Conservation (phyloP, 2,113 vertebrate species). For the Acrocephalus kingi region DNA sequence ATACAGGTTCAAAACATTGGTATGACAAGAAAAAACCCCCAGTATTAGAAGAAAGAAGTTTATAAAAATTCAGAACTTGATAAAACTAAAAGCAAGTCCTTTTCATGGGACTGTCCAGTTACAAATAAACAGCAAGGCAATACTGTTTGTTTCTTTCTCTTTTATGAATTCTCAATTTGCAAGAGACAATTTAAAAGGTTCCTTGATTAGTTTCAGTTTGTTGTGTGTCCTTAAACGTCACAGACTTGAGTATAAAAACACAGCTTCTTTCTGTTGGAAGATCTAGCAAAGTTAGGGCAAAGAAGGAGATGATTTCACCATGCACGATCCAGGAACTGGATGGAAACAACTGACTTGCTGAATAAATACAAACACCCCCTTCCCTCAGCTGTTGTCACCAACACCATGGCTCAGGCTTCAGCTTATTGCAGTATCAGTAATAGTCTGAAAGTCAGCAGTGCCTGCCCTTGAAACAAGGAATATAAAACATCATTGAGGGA, state of each 20-base stretch:
- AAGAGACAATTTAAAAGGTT: not conserved
- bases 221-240: not conserved
- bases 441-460: not conserved
- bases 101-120: not conserved
- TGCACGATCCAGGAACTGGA: not conserved
- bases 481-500: not conserved
- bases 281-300: not conserved
- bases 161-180: not conserved
- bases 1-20: not conserved
- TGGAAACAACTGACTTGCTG: not conserved
- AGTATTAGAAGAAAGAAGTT: not conserved
- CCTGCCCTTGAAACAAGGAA: not conserved
- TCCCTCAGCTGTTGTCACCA: not conserved
- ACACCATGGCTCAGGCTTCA: not conserved
- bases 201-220: not conserved
- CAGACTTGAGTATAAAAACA: not conserved
- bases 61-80: slow-evolving; percentile 2
- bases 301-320: not conserved
- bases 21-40: not conserved
- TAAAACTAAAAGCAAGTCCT: slow-evolving; percentile 14
- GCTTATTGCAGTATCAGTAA: not conserved
- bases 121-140: not conserved
- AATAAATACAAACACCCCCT: not conserved
- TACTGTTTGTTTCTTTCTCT: not conserved
- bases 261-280: not conserved